These are phyloP conservation scores for Urocynchramus pylzowi DNA, from an alignment of 2,113 vertebrate genomes.

Conservation along the genomic window DNA sequence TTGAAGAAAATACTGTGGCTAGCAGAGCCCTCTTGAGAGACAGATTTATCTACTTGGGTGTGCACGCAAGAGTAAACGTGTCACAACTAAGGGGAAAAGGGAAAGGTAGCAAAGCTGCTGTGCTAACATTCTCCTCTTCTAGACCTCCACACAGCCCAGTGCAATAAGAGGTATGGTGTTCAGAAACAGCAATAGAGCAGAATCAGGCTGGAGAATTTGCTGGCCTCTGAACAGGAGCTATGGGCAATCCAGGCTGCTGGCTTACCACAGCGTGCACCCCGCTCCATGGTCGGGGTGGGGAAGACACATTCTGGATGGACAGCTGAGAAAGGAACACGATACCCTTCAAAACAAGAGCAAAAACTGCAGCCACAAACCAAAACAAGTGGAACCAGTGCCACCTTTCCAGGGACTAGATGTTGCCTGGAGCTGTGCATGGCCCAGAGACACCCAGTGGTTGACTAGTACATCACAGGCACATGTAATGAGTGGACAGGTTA, in stretches of 20 bases:
- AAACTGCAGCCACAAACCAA: background rate
- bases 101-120: background rate
- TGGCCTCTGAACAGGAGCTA: background rate
- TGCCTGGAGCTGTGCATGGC: background rate
- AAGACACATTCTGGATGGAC: background rate
- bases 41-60: background rate
- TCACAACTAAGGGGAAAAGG: background rate
- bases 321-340: background rate
- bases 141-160: background rate
- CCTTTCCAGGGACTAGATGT: background rate
- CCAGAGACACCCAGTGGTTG: conserved; percentile 7
- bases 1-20: background rate
- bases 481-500: background rate
- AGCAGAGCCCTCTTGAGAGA: background rate
- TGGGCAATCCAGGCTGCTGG: background rate
- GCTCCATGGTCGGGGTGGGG: background rate
- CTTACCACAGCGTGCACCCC: background rate
- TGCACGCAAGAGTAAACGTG: background rate
- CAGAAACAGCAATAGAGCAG: background rate
- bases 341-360: background rate
- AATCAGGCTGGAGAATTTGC: background rate
- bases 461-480: background rate
- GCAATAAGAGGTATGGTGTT: background rate
- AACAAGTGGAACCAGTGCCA: background rate
- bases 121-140: background rate